These are phyloP conservation scores for Beroe forskalii DNA, from an alignment of 37 sponge, comb jelly and placozoan species.

Conservation along the genomic window DNA sequence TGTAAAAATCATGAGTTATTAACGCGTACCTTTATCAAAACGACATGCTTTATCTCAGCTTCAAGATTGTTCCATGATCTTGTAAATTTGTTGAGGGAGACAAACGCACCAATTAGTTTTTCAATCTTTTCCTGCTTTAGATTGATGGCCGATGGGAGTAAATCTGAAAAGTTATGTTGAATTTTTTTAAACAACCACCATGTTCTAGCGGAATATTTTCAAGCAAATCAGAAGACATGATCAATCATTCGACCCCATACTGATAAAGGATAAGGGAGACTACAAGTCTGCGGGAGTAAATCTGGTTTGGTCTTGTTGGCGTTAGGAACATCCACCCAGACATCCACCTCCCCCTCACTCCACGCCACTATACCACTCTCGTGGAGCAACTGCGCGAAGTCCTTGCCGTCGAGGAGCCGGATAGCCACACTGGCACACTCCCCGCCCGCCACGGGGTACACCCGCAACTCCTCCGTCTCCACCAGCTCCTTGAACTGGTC, in stretches of 20 bases:
- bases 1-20: too few species aligned
- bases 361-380: neutral
- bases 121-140: neutral
- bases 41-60: neutral
- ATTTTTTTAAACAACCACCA: too few species aligned
- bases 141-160: neutral
- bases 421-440: neutral
- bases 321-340: neutral
- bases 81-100: neutral
- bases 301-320: too few species aligned
- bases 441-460: neutral
- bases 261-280: too few species aligned
- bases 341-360: neutral
- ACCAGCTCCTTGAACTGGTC: neutral
- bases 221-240: too few species aligned
- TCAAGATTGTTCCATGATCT: neutral
- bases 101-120: neutral
- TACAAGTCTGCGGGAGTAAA: too few species aligned
- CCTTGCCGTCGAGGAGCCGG: neutral
- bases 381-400: neutral
- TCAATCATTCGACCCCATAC: too few species aligned
- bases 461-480: neutral
- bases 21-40: neutral
- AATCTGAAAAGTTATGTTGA: neutral
- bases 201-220: too few species aligned